These are phyloP conservation scores for Prionailurus viverrinus DNA, from an alignment of 2,113 vertebrate genomes.

Conservation along the genomic window DNA sequence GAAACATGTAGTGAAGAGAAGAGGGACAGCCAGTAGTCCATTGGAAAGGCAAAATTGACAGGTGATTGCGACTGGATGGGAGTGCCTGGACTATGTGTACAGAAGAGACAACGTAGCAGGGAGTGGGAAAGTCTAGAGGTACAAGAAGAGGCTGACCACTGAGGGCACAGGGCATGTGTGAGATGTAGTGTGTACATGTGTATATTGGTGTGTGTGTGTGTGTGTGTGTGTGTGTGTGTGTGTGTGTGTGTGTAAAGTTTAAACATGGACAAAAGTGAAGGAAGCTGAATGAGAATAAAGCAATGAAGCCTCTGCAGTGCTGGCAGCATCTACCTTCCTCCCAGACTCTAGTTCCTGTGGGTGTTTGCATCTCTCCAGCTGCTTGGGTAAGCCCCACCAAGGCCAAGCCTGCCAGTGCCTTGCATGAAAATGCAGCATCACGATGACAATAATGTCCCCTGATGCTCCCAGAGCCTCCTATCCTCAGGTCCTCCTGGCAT, in stretches of 20 bases:
- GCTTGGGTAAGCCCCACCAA: neutral
- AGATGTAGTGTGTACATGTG: neutral
- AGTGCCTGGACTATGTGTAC: neutral
- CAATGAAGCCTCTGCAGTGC: neutral
- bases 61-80: neutral
- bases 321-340: neutral
- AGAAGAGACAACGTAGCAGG: rapidly evolving
- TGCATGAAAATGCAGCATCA: neutral
- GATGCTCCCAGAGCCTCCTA: neutral
- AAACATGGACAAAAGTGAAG: neutral
- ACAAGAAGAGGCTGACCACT: neutral
- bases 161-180: neutral
- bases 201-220: neutral
- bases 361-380: neutral
- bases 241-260: neutral
- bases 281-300: neutral
- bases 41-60: neutral
- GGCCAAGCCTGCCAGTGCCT: neutral
- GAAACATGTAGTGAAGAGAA: neutral
- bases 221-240: neutral
- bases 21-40: rapidly evolving
- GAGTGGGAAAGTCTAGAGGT: neutral
- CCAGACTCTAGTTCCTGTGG: neutral
- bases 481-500: neutral
- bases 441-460: neutral